Conservation (phyloP, 2,888 invertebrate species). For the Hymenopus coronatus region DNA sequence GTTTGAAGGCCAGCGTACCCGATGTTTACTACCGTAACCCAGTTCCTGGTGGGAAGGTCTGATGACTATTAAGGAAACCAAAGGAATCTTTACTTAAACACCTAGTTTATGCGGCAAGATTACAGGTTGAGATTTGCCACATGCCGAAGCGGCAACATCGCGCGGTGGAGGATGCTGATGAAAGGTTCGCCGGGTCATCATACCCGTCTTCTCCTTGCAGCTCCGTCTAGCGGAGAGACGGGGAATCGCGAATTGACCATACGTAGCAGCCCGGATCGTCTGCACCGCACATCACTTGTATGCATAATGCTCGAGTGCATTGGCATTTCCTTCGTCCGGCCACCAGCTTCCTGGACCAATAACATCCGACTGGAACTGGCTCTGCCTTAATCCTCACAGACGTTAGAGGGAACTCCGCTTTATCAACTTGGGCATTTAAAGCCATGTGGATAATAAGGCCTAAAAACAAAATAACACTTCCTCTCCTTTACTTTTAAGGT, state of each 20-base stretch:
- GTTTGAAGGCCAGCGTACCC: background rate
- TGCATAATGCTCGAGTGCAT: background rate
- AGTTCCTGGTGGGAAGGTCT: background rate
- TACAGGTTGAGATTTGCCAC: background rate
- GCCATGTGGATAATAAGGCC: too few species aligned
- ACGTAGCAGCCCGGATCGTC: background rate
- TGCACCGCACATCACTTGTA: background rate
- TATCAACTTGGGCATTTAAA: too few species aligned
- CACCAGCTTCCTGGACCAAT: background rate
- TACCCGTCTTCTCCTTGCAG: background rate
- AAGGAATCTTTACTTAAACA: background rate
- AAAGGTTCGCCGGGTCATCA: conserved; percentile 11
- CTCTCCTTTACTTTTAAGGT: too few species aligned
- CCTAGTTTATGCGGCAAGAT: background rate
- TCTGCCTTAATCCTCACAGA: background rate
- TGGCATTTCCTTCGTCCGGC: background rate
- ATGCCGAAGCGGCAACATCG: background rate
- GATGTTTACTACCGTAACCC: background rate
- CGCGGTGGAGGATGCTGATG: background rate
- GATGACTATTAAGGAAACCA: background rate
- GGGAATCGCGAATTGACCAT: background rate
- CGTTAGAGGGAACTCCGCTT: background rate
- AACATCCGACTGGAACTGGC: background rate
- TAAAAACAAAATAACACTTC: too few species aligned
- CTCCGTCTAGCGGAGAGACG: background rate